These are phyloP conservation scores for Leptinotarsa juncta DNA, from an alignment of 2,888 invertebrate species.

Conservation along the genomic window DNA sequence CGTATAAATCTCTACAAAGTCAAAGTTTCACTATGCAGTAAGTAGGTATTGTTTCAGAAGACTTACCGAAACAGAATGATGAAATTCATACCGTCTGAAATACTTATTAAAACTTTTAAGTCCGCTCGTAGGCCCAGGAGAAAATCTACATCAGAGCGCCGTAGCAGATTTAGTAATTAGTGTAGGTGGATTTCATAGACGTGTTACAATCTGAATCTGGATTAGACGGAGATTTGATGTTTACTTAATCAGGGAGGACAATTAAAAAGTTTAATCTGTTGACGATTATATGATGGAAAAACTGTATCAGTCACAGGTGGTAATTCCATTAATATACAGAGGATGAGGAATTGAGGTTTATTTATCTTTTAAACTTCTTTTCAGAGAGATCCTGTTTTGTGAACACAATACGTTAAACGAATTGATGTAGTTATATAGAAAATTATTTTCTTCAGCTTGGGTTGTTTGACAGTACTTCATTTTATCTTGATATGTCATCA, in stretches of 20 bases:
- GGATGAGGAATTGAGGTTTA: background rate
- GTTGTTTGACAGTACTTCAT: too few relatives aligned
- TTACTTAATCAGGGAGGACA: conserved; percentile 28
- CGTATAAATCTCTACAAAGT: conserved; percentile 26
- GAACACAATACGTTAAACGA: too few relatives aligned
- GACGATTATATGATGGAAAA: conserved; percentile 10
- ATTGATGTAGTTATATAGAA: too few relatives aligned
- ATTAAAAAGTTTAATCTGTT: conserved; percentile 24
- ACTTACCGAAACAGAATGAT: conserved; percentile 20
- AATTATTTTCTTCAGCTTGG: too few relatives aligned
- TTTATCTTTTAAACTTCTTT: too few relatives aligned
- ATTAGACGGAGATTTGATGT: conserved; percentile 29
- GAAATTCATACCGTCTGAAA: conserved; percentile 34
- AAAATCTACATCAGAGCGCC: background rate
- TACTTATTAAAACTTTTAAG: conserved; percentile 35
- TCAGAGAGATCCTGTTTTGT: too few relatives aligned
- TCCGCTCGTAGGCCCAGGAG: conserved; percentile 10
- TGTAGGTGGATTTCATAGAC: conserved; percentile 24
- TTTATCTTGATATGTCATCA: too few relatives aligned
- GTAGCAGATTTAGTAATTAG: conserved; percentile 28
- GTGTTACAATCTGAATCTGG: conserved; percentile 27
- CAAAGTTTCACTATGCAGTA: conserved; percentile 21
- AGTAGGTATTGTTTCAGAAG: conserved; percentile 30
- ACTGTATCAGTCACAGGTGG: background rate
- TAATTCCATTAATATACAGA: background rate